Evolutionary conservation across 2,888 invertebrate species (phyloP), one percentile per base, ranked within the genome.

Genomic region (Ophioninae sp.): DNA sequence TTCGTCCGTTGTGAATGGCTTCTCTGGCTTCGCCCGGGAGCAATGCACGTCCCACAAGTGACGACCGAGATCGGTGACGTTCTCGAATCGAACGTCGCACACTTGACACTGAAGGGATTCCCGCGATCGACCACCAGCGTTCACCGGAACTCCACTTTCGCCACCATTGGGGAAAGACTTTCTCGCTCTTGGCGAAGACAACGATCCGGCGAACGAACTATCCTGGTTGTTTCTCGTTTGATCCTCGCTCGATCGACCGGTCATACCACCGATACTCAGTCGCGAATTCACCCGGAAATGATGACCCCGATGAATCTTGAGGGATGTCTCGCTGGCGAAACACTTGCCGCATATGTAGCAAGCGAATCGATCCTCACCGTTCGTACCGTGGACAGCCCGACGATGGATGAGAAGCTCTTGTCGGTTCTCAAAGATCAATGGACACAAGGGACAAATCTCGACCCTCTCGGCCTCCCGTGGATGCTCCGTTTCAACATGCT

Each of bases 311-410:
- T 94, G 96, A 92, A 93, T 95, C 73, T 95, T 95, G 41, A 96
- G 90, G 13, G 96, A 95, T 22, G 94, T 93, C 30, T 95, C 95
- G 17, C 95, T 95, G 82, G 94, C 94, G 72, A 96, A 94, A 0
- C 94, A 93, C 85, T 95, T 95, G 1, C 95, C 95, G 86, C 96
- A 96, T 74, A 95, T 94, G 86, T 94, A 95, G 87, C 96, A 96
- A 90, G 94, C 94, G 87, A 95, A 94, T 83, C 94, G 91, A 56
- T 93, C 90, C 7, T 93, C 83, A 56, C 81, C 81, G 13, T 79
- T 85, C 13, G 85, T 79, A 0, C 88, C 89, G 22, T 93, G 93
- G 0, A 88, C 87, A 0, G 88, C 89, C 1, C 86, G 85, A n/a
- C 88, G 89, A 74, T 93, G 93, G 6, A 87, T 79, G 2, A 89